A percentile compares a stretch with the other conserved stretches of the same genome.
phyloP scores from a whole-genome alignment of 2,888 invertebrate species.

The Amphipyra tragopoginis region DNA sequence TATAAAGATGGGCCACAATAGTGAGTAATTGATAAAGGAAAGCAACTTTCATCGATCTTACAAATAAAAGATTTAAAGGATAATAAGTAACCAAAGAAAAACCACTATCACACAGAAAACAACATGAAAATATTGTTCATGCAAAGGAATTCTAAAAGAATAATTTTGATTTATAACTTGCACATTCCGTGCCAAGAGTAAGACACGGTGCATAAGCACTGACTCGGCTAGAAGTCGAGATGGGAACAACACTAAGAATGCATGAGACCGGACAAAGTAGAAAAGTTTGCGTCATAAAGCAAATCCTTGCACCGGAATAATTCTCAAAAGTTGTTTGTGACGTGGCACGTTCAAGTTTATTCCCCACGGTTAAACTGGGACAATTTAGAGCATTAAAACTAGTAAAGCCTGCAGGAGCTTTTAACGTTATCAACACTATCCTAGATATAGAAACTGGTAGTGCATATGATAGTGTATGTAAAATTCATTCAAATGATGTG shows the following conservation, averaged over 20 bases:
- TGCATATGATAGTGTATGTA: too few relatives aligned
- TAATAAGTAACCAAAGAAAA: neutral
- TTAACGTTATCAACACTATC: conserved; percentile 21
- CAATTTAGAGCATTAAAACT: conserved; percentile 39
- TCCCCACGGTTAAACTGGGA: conserved; percentile 31
- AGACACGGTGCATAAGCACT: conserved; percentile 45
- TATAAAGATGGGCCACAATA: neutral
- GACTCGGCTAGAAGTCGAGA: conserved; percentile 35
- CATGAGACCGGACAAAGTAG: conserved; percentile 48
- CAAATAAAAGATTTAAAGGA: neutral
- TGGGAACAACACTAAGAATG: conserved; percentile 46
- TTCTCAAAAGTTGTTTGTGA: conserved; percentile 48
- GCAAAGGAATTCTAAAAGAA: conserved; percentile 13
- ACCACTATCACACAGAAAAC: neutral
- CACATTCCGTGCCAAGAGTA: conserved; percentile 33
- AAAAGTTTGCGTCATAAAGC: conserved; percentile 55
- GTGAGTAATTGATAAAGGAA: neutral
- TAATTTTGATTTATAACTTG: conserved; percentile 32
- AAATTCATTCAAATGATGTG: too few relatives aligned
- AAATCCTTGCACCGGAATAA: conserved; percentile 55
- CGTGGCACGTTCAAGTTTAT: conserved; percentile 45
- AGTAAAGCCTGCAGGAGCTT: conserved; percentile 17
- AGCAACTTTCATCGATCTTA: neutral
- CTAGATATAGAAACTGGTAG: conserved; percentile 1
- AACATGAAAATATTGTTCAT: conserved; percentile 11